Percentiles rank a stretch among this genome's conserved stretches.
Evolutionary conservation across 2,888 invertebrate genomes (phyloP).

Genomic region (Mycalesis mineus): DNA sequence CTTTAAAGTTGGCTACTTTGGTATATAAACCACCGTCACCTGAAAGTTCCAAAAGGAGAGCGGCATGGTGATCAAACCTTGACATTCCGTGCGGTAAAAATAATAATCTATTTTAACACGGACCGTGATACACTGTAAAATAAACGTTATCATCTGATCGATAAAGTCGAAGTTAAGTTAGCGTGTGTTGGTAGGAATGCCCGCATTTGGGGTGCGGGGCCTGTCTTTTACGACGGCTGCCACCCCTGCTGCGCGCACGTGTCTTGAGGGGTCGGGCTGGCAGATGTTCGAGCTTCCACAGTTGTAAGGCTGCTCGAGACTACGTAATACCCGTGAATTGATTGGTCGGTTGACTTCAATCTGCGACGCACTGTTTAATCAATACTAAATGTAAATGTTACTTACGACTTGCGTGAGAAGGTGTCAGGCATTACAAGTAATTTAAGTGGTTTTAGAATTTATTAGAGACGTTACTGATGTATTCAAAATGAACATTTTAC

Average conservation of each 20-base stretch:
- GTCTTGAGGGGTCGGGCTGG: constrained; percentile 52
- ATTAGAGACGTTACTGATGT: too few relatives aligned
- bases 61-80: constrained; percentile 71
- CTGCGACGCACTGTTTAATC: not conserved
- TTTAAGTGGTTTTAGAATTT: too few relatives aligned
- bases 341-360: constrained; percentile 6
- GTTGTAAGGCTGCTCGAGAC: constrained; percentile 49
- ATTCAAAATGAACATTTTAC: too few relatives aligned
- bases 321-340: constrained; percentile 6
- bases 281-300: constrained; percentile 52
- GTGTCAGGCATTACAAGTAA: too few relatives aligned
- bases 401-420: too few relatives aligned
- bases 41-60: constrained; percentile 56
- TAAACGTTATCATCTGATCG: constrained; percentile 37
- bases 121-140: constrained; percentile 38
- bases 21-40: constrained; percentile 40
- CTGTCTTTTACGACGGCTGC: constrained; percentile 60
- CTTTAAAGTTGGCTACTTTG: not conserved
- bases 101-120: constrained; percentile 64
- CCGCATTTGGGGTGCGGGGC: constrained; percentile 68
- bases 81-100: constrained; percentile 75
- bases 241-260: constrained; percentile 74
- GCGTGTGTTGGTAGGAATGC: constrained; percentile 38
- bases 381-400: too few relatives aligned
- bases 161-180: constrained; percentile 43